phyloP scores from a whole-genome alignment of 2,113 vertebrate genomes.

The Microcebus lehilahytsara region DNA sequence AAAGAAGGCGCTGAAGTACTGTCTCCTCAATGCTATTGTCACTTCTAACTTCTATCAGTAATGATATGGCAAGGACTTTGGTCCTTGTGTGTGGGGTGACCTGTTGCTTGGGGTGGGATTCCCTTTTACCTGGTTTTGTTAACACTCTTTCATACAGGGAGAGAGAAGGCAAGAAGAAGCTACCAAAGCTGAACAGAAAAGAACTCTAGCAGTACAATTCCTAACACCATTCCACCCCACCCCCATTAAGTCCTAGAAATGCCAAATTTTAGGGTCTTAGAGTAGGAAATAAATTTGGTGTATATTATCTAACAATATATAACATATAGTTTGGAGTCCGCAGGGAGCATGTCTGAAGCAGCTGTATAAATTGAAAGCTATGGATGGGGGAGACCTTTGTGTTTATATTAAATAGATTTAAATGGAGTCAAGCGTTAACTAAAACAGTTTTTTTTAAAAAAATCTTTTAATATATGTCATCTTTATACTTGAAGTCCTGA shows the following conservation, averaged over 20 bases:
- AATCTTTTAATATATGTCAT: not conserved
- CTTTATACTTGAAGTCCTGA: constrained; percentile 26
- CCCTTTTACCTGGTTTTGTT: not conserved
- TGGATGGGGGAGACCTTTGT: not conserved
- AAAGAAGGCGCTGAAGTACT: not conserved
- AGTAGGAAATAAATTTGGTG: constrained; percentile 13
- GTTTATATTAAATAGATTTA: not conserved
- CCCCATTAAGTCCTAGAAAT: not conserved
- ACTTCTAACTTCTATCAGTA: not conserved
- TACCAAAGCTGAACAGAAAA: not conserved
- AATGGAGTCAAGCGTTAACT: constrained; percentile 12
- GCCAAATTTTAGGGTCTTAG: not conserved
- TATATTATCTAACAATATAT: constrained; percentile 29
- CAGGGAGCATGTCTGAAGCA: not conserved
- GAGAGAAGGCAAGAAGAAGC: not conserved
- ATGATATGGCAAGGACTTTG: not conserved
- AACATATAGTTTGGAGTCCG: not conserved
- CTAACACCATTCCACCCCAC: too few relatives aligned
- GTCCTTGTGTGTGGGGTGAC: not conserved
- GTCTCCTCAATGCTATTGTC: not conserved
- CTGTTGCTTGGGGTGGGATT: not conserved
- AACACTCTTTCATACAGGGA: not conserved
- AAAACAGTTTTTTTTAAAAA: not conserved
- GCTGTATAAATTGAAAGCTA: not conserved
- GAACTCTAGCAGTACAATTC: not conserved